Evolutionary conservation across 2,797 vertebrate genomes (phyloP).

Genomic region (Muraenolepis orangiensis): DNA sequence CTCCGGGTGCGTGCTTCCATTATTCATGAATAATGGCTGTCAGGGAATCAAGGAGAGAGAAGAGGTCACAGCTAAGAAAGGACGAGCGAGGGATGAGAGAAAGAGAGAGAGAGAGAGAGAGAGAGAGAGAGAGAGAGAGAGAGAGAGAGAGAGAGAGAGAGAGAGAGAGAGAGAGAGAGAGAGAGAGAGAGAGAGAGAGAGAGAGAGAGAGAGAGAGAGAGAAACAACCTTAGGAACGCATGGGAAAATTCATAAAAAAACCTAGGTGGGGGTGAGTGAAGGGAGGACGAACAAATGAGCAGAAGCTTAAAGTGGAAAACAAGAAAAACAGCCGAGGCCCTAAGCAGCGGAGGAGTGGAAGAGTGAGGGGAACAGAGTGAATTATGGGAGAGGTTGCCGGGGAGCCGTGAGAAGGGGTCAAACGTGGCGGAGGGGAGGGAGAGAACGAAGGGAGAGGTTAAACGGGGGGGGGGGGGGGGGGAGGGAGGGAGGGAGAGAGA

Average conservation of each 20-base stretch:
- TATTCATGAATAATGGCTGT: constrained; percentile 54
- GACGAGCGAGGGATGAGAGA: not conserved
- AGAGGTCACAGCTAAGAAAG: constrained; percentile 43
- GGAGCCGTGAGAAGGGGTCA: constrained; percentile 23
- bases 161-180: not conserved
- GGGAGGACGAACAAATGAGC: constrained; percentile 26
- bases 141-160: not conserved
- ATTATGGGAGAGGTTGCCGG: constrained; percentile 23
- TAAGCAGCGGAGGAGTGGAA: not conserved
- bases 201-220: not conserved
- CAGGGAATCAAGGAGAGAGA: constrained; percentile 40
- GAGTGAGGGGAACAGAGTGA: not conserved
- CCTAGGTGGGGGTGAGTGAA: not conserved
- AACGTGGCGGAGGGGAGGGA: constrained; percentile 17
- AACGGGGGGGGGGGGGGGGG: constrained; percentile 35
- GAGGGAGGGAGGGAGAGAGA: not conserved
- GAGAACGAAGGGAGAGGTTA: constrained; percentile 11
- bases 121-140: not conserved
- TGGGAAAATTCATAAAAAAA: not conserved
- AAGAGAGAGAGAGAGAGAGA: not conserved
- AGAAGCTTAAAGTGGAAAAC: not conserved
- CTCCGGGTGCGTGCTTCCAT: constrained; percentile 41
- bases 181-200: not conserved
- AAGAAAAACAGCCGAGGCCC: not conserved
- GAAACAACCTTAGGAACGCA: not conserved